Percentiles rank a stretch among this genome's conserved stretches.
Evolutionary conservation across 30 jellyfish, hydroid and myxozoan genomes (phyloP).

Genomic region (Sanderia malayensis): DNA sequence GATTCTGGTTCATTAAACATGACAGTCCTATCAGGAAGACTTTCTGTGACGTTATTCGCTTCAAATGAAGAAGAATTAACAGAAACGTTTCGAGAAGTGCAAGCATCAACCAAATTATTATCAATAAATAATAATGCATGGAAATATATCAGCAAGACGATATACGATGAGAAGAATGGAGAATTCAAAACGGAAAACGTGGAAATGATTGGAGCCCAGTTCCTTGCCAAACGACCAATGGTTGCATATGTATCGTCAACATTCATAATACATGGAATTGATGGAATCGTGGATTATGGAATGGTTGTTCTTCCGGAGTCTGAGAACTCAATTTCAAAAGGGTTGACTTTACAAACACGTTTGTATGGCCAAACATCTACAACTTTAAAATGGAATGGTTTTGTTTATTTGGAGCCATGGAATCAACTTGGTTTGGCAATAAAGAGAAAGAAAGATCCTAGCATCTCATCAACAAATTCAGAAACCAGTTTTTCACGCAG

Average conservation of each 20-base stretch:
- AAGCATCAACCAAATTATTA: slow-evolving; percentile 40
- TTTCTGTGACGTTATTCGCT: slow-evolving; percentile 12
- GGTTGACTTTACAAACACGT: slow-evolving; percentile 21
- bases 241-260: slow-evolving; percentile 62
- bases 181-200: slow-evolving; percentile 46
- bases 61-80: slow-evolving; percentile 11
- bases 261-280: slow-evolving; percentile 39
- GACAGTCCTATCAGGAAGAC: neutral
- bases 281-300: slow-evolving; percentile 52
- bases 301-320: slow-evolving; percentile 23
- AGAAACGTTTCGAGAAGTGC: slow-evolving; percentile 48
- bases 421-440: slow-evolving; percentile 47
- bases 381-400: slow-evolving; percentile 56
- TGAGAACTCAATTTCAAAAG: neutral
- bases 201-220: slow-evolving; percentile 34
- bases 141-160: slow-evolving; percentile 20
- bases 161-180: slow-evolving; percentile 23
- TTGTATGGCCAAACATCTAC: slow-evolving; percentile 7
- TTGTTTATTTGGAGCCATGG: slow-evolving; percentile 64
- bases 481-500: slow-evolving; percentile 6
- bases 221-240: slow-evolving; percentile 40
- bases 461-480: neutral
- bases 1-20: neutral
- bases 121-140: slow-evolving; percentile 6
- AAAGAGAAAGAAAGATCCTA: slow-evolving; percentile 5